These are phyloP conservation scores for Istiophorus platypterus DNA, from an alignment of 2,113 vertebrate species.

Conservation along the genomic window DNA sequence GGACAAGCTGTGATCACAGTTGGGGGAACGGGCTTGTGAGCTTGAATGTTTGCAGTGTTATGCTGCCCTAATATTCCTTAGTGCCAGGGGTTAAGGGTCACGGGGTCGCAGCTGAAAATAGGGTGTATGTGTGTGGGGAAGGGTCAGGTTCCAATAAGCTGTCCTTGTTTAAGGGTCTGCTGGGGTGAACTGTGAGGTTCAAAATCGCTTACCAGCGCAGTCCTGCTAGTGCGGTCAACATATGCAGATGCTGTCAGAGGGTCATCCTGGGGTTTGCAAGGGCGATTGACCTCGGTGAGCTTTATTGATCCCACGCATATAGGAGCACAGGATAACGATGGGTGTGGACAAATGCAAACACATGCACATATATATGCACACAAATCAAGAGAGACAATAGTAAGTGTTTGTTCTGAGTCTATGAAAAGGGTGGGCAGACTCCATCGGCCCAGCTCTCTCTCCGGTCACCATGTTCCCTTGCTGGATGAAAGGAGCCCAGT, in stretches of 20 bases:
- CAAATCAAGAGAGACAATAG: constrained; percentile 49
- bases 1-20: constrained; percentile 40
- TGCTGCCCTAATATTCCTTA: constrained; percentile 41
- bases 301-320: constrained; percentile 34
- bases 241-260: constrained; percentile 7
- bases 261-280: constrained; percentile 4
- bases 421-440: constrained; percentile 69
- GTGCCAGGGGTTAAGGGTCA: constrained; percentile 62
- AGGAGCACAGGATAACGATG: background rate
- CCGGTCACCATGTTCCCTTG: constrained; percentile 53
- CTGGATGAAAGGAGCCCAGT: constrained; percentile 71
- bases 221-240: constrained; percentile 7
- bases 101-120: constrained; percentile 61
- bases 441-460: constrained; percentile 42
- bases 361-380: constrained; percentile 11
- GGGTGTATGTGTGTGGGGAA: constrained; percentile 19
- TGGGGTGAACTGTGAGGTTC: constrained; percentile 32
- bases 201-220: constrained; percentile 46
- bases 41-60: constrained; percentile 31
- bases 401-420: constrained; percentile 63
- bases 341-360: constrained; percentile 18
- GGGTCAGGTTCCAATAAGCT: constrained; percentile 53
- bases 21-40: constrained; percentile 11
- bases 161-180: constrained; percentile 12
- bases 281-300: constrained; percentile 9